Percentiles rank a stretch among this genome's conserved stretches.
Evolutionary conservation across 2,113 vertebrate genomes (phyloP).

Genomic region (Diadophis punctatus): DNA sequence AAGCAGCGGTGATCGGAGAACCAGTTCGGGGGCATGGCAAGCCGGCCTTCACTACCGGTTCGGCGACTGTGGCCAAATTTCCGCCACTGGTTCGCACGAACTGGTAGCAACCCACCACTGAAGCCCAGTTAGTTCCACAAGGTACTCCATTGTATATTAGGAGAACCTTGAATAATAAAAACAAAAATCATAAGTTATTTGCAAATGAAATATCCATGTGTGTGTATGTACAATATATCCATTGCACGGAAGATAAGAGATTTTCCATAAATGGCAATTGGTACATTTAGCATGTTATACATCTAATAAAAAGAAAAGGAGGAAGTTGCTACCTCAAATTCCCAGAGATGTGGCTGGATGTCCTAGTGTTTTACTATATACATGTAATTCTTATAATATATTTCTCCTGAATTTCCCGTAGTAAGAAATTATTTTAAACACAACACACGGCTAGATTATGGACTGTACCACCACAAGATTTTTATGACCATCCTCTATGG

Average conservation of each 20-base stretch:
- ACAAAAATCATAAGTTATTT: constrained; percentile 39
- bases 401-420: not conserved
- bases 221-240: constrained; percentile 38
- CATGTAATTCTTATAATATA: not conserved
- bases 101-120: too few species aligned
- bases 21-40: too few species aligned
- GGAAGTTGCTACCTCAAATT: not conserved
- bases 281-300: constrained; percentile 31
- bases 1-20: too few species aligned
- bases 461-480: not conserved
- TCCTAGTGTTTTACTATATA: not conserved
- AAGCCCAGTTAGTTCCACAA: constrained; percentile 26
- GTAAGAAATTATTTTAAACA: not conserved
- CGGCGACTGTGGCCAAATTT: too few species aligned
- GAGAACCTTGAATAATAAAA: constrained; percentile 25
- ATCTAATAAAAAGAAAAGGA: constrained; percentile 8
- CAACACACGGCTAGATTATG: not conserved
- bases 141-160: constrained; percentile 2
- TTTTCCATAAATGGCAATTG: constrained; percentile 33
- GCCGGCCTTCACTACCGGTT: too few species aligned
- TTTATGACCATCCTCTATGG: not conserved
- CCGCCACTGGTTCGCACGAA: too few species aligned
- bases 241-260: constrained; percentile 35
- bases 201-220: constrained; percentile 20
- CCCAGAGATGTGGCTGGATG: not conserved